Conservation (phyloP, 2,888 invertebrate species). For the Drosophila vallismaia region DNA sequence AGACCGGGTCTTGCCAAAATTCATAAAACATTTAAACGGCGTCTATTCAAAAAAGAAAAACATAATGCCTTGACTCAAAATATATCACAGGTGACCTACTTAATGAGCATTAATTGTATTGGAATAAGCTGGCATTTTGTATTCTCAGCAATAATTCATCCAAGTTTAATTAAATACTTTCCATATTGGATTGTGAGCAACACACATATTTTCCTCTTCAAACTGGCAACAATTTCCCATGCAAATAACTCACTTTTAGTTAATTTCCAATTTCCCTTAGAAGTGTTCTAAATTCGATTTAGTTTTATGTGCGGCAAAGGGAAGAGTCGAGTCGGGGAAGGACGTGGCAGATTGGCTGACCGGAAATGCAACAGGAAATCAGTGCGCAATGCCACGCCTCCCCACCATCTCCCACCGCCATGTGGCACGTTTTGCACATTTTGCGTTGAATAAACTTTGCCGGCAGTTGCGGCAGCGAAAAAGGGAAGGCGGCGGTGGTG, state of each 20-base stretch:
- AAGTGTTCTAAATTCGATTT: slow-evolving; percentile 63
- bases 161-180: not conserved
- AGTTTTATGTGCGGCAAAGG: slow-evolving; percentile 52
- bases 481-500: too few relatives aligned
- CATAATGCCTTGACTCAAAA: slow-evolving; percentile 15
- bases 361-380: slow-evolving; percentile 72
- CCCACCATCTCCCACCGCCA: slow-evolving; percentile 13
- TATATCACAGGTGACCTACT: slow-evolving; percentile 42
- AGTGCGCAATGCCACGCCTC: slow-evolving; percentile 58
- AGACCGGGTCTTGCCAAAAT: slow-evolving; percentile 11
- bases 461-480: slow-evolving; percentile 26
- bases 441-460: slow-evolving; percentile 76
- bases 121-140: too few relatives aligned
- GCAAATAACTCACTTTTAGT: slow-evolving; percentile 54
- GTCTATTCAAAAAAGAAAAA: slow-evolving; percentile 19
- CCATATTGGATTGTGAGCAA: not conserved
- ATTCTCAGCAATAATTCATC: not conserved
- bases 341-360: slow-evolving; percentile 12
- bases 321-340: not conserved
- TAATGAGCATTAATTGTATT: not conserved
- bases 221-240: slow-evolving; percentile 29
- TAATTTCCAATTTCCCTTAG: slow-evolving; percentile 64
- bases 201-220: not conserved
- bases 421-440: slow-evolving; percentile 67
- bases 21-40: slow-evolving; percentile 49